A percentile compares a stretch with the other conserved stretches of the same genome.
Evolutionary conservation across 2,113 vertebrate genomes (phyloP).

Genomic region (Lepidothrix coronata): DNA sequence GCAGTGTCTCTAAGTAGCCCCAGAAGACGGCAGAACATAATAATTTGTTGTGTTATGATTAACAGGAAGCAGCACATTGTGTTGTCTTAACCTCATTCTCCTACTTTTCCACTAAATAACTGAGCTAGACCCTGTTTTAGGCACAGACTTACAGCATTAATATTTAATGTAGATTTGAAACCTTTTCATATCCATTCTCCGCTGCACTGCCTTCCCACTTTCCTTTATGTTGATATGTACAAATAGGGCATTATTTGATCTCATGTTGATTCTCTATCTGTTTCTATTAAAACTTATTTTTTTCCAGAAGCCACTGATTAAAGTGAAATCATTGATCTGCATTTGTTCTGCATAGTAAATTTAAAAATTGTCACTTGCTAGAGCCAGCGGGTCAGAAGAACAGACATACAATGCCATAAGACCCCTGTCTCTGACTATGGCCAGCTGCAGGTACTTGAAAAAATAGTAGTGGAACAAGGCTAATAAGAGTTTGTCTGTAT

Average conservation of each 20-base stretch:
- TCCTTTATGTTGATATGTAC: neutral
- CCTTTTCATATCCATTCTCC: neutral
- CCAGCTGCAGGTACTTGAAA: neutral
- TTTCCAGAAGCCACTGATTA: neutral
- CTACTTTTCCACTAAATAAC: neutral
- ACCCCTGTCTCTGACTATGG: neutral
- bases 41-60: neutral
- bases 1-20: neutral
- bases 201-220: neutral
- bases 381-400: neutral
- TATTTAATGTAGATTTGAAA: neutral
- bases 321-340: neutral
- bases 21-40: neutral
- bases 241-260: neutral
- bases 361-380: neutral
- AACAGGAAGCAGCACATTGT: neutral
- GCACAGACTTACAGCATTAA: neutral
- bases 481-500: neutral
- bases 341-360: neutral
- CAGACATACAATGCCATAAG: neutral
- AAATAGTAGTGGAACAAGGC: neutral
- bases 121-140: neutral
- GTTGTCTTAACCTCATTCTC: neutral
- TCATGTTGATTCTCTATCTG: neutral
- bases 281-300: neutral